These are phyloP conservation scores for Drosophila yakuba DNA, from an alignment of 1,140 invertebrate species.

Conservation along the genomic window DNA sequence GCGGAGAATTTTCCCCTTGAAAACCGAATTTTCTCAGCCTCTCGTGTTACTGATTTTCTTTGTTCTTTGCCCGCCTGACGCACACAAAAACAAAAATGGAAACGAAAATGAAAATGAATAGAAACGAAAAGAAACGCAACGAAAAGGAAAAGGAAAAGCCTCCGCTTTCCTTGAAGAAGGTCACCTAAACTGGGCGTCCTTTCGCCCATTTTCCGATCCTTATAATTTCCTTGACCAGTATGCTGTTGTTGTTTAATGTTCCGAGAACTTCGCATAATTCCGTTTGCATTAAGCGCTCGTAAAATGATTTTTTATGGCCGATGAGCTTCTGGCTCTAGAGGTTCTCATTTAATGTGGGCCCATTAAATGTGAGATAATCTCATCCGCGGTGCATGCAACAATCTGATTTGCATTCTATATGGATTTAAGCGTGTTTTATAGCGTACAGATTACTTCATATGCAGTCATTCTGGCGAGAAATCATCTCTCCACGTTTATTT, in stretches of 20 bases:
- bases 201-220: conserved; percentile 7
- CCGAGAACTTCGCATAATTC: conserved; percentile 60
- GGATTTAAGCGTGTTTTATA: background rate
- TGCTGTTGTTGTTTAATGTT: conserved; percentile 34
- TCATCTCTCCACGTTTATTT: conserved; percentile 20
- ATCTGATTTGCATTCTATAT: conserved; percentile 19
- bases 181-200: conserved; percentile 46
- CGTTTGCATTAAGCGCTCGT: conserved; percentile 41
- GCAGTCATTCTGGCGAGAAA: background rate
- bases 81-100: conserved; percentile 9
- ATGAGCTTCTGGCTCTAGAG: conserved; percentile 5
- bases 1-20: conserved; percentile 11
- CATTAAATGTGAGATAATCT: conserved; percentile 3
- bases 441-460: background rate
- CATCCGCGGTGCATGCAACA: conserved; percentile 2
- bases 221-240: conserved; percentile 30
- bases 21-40: conserved; percentile 9
- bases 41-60: conserved; percentile 37
- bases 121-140: background rate
- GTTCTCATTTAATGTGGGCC: conserved; percentile 14
- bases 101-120: background rate
- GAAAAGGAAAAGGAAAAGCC: conserved; percentile 10
- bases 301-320: conserved; percentile 36
- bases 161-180: conserved; percentile 74
- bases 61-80: conserved; percentile 34